Percentiles rank a stretch among this genome's conserved stretches.
Evolutionary conservation across 2,113 vertebrate genomes (phyloP).

Genomic region (Abramis brama): DNA sequence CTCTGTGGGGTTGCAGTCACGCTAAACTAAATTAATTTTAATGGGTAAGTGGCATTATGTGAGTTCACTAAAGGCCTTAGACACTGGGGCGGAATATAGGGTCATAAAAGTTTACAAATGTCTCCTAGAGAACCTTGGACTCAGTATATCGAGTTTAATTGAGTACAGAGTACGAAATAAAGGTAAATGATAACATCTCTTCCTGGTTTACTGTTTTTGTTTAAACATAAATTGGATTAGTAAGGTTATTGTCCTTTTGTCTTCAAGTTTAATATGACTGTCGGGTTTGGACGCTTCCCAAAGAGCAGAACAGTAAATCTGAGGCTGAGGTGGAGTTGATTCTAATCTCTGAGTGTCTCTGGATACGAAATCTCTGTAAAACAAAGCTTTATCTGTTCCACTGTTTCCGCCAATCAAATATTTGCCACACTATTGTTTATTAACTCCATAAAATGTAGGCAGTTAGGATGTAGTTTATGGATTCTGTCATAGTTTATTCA

Average conservation of each 20-base stretch:
- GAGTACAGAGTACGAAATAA: slow-evolving; percentile 8
- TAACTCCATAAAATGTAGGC: background rate
- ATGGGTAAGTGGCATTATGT: slow-evolving; percentile 24
- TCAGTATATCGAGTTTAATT: background rate
- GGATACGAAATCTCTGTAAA: background rate
- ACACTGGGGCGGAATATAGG: slow-evolving; percentile 5
- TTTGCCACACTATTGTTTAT: background rate
- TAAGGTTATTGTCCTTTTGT: slow-evolving; percentile 20
- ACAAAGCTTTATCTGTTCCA: background rate
- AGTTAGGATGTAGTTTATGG: background rate
- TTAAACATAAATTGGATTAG: slow-evolving; percentile 14
- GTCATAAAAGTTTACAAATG: slow-evolving; percentile 37
- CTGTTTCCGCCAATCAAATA: background rate
- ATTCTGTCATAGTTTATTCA: background rate
- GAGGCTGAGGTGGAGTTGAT: background rate
- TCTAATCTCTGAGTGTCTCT: background rate
- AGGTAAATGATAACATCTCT: background rate
- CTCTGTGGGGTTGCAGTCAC: background rate
- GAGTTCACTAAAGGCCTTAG: slow-evolving; percentile 33
- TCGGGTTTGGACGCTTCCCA: background rate
- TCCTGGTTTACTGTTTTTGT: slow-evolving; percentile 4
- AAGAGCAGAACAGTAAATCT: slow-evolving; percentile 19
- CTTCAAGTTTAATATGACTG: slow-evolving; percentile 28
- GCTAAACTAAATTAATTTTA: slow-evolving; percentile 29
- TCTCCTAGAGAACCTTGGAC: slow-evolving; percentile 18